Evolutionary conservation across 92 coral and sea anemone species (phyloP), one percentile per base, ranked within the genome.

Genomic region (Porites divaricata): DNA sequence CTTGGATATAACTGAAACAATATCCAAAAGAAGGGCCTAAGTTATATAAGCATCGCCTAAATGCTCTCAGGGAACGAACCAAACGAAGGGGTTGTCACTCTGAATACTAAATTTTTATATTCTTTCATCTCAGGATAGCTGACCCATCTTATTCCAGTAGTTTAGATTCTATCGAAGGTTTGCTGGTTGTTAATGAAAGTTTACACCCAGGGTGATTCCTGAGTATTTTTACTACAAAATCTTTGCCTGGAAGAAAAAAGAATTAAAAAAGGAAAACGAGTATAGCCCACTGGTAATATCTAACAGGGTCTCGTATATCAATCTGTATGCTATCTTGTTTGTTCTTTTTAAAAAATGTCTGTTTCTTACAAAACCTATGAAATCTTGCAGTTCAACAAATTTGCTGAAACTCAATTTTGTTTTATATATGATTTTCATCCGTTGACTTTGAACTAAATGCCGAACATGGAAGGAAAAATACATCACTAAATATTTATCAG

Each of bases 241-340:
- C 59, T 15, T 54, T 54, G 59, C 59, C 17, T 15, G 59, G 16
- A 15, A 54, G 16, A 54, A 54, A 54, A 54, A 54, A 54, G 9
- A 54, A 10, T 9, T 12, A 10, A 8, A 54, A 54, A 15, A 54
- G 9, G 59, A 10, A 10, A 15, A 1, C 59, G 16, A 54, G 59
- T 54, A 54, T 4, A 3, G 22, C 70, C 11, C 23, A 1, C 25
- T 12, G 21, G 8, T 65, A 25, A 22, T 13, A 4, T 6, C 5
- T 65, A 65, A 35, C 45, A 35, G 45, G 6, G 5, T 35, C 45
- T 35, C 45, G 45, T 6, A 35, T 35, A 35, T 35, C 45, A 56
- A 75, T 58, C 52, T 75, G 67, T 67, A 57, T 75, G 22, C 54
- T 45, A 15, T 41, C 80, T 48, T 59, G 70, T 63, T 77, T 77